phyloP scores from a whole-genome alignment of 2,888 invertebrate species.

The Leuctra nigra region DNA sequence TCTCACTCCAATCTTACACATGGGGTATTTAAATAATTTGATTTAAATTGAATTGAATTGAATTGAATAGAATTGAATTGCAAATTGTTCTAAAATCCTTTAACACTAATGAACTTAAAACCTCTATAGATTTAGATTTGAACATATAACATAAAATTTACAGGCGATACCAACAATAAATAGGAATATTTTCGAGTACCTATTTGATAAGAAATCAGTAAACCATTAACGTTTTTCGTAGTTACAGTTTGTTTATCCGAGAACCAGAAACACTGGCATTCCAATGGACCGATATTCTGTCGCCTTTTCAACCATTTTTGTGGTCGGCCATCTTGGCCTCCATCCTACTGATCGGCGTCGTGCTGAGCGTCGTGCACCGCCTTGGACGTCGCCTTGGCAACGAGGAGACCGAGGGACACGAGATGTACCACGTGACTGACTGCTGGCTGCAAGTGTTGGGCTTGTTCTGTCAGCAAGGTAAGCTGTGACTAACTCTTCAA shows the following conservation, averaged over 20 bases:
- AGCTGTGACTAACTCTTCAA: background rate
- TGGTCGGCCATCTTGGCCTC: slow-evolving; percentile 17
- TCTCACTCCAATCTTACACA: slow-evolving; percentile 35
- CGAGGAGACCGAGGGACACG: background rate
- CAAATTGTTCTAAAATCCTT: no score
- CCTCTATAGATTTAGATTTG: no score
- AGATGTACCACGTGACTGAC: background rate
- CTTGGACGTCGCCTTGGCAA: background rate
- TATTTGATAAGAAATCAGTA: no score
- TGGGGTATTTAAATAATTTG: slow-evolving; percentile 8
- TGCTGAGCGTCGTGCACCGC: slow-evolving; percentile 3
- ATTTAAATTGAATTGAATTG: background rate
- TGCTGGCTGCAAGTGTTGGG: slow-evolving; percentile 11
- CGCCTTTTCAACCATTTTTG: slow-evolving; percentile 11
- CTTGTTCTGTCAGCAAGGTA: slow-evolving; percentile 16
- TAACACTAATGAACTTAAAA: no score
- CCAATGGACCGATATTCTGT: slow-evolving; percentile 12
- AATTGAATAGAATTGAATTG: no score
- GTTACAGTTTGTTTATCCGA: background rate
- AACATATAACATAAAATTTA: no score
- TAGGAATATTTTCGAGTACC: no score
- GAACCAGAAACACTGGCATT: background rate
- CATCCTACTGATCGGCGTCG: slow-evolving; percentile 4
- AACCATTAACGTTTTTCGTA: no score
- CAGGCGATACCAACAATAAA: no score